Conservation (phyloP, 2,888 invertebrate genomes). For the Leptinotarsa tumamoca region DNA sequence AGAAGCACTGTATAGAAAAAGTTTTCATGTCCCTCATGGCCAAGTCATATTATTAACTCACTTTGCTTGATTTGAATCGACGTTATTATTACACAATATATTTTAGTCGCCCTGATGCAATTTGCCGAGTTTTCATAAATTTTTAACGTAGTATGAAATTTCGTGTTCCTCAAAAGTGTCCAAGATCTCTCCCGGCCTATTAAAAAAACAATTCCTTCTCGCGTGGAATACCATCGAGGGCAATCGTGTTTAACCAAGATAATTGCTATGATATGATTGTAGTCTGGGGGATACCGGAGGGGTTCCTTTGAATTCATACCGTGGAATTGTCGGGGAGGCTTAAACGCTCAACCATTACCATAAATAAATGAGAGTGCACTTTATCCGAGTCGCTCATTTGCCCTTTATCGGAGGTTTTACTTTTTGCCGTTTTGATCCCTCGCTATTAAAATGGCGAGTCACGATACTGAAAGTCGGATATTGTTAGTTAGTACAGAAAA, state of each 20-base stretch:
- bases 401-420: slow-evolving; percentile 26
- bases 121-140: background rate
- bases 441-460: background rate
- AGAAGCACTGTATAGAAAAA: too few species aligned
- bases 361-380: slow-evolving; percentile 66
- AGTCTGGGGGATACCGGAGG: slow-evolving; percentile 23
- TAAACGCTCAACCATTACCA: slow-evolving; percentile 63
- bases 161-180: background rate
- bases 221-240: slow-evolving; percentile 5
- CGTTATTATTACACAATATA: background rate
- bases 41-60: too few species aligned
- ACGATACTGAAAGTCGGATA: background rate
- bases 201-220: slow-evolving; percentile 32
- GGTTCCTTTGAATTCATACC: slow-evolving; percentile 7
- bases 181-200: background rate
- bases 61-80: too few species aligned
- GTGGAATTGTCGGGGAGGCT: slow-evolving; percentile 39
- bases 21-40: too few species aligned
- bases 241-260: slow-evolving; percentile 34
- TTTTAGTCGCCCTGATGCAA: background rate
- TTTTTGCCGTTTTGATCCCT: slow-evolving; percentile 22
- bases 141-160: background rate
- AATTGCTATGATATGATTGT: slow-evolving; percentile 48
- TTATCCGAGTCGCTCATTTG: slow-evolving; percentile 44
- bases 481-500: background rate